These are phyloP conservation scores for Himantopus leucocephalus DNA, from an alignment of 2,113 vertebrate genomes.

Conservation along the genomic window DNA sequence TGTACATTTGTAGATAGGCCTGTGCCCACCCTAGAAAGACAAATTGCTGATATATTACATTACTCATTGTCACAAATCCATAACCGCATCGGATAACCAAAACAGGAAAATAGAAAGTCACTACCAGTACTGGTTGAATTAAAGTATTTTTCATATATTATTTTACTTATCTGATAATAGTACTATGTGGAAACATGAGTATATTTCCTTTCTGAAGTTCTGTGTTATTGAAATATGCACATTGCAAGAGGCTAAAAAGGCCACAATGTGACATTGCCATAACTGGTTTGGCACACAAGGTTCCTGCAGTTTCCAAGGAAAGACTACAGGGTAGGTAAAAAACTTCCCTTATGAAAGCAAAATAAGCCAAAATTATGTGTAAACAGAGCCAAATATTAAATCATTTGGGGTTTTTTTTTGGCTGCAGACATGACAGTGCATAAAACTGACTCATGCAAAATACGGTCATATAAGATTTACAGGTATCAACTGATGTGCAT, in stretches of 20 bases:
- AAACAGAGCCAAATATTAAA: not conserved
- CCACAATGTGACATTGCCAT: not conserved
- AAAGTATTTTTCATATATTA: not conserved
- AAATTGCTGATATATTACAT: not conserved
- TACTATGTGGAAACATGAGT: not conserved
- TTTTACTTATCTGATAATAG: not conserved
- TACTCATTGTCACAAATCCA: not conserved
- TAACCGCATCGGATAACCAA: rapidly evolving
- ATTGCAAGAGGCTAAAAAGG: not conserved
- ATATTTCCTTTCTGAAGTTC: not conserved
- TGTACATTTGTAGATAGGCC: not conserved
- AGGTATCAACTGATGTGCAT: not conserved
- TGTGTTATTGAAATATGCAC: not conserved
- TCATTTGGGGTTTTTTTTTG: not conserved
- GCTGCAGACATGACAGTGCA: not conserved
- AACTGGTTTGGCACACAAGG: not conserved
- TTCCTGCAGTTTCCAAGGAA: not conserved
- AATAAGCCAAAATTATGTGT: not conserved
- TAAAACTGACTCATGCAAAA: not conserved
- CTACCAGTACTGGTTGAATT: not conserved
- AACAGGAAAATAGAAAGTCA: not conserved
- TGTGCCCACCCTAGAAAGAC: not conserved
- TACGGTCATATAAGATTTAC: not conserved
- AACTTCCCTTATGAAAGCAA: not conserved
- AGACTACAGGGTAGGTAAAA: not conserved